These are phyloP conservation scores for Carduelis carduelis DNA, from an alignment of 2,797 vertebrate species.

Conservation along the genomic window DNA sequence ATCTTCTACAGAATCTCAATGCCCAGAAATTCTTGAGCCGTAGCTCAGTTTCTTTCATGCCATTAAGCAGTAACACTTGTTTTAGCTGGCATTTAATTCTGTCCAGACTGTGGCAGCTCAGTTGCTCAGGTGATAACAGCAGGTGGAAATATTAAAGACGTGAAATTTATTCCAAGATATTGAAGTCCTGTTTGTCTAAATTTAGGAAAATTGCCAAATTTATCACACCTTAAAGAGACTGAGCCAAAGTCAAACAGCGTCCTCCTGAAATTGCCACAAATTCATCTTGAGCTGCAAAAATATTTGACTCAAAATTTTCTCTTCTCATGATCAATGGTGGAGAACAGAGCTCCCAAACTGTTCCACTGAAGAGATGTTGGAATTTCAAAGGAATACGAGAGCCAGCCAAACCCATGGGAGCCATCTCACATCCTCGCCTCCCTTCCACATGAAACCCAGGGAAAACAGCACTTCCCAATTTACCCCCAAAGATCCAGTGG, in stretches of 20 bases:
- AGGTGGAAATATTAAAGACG: neutral
- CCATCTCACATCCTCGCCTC: neutral
- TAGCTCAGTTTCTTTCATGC: constrained; percentile 35
- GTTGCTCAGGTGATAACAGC: constrained; percentile 25
- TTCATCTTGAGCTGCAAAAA: neutral
- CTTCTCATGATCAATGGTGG: neutral
- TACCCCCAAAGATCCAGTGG: neutral
- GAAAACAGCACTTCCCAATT: neutral
- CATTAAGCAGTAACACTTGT: constrained; percentile 41
- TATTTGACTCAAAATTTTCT: too few species aligned
- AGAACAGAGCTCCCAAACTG: neutral
- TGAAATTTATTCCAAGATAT: neutral
- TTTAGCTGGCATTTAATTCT: constrained; percentile 62
- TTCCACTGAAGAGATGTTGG: neutral
- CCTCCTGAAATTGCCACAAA: neutral
- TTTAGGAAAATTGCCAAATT: neutral
- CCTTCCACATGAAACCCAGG: neutral
- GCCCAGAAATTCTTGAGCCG: neutral
- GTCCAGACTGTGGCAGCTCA: neutral
- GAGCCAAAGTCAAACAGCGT: neutral
- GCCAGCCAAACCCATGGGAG: neutral
- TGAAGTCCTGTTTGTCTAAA: neutral
- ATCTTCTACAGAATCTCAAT: neutral
- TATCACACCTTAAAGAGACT: neutral
- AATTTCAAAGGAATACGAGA: neutral